A percentile compares a stretch with the other conserved stretches of the same genome.
Conservation (phyloP, 2,888 invertebrate genomes). For the Cephalotes varians region DNA sequence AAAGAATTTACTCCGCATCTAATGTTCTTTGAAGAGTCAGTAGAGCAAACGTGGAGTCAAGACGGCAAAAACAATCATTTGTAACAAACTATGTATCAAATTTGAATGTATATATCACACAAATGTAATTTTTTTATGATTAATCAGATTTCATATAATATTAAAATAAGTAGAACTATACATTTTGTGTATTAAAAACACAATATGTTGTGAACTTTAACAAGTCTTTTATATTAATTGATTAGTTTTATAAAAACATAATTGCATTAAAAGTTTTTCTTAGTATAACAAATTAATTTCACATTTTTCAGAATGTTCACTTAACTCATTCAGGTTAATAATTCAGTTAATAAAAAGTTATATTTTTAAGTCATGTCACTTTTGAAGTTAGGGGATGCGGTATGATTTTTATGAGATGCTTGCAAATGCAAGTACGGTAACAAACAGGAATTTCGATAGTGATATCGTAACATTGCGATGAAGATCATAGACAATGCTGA, state of each 20-base stretch:
- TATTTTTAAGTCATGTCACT: no score
- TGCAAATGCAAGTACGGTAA: neutral
- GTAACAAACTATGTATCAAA: neutral
- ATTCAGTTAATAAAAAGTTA: no score
- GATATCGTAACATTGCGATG: neutral
- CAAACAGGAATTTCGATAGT: neutral
- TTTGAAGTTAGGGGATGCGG: no score
- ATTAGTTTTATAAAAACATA: neutral
- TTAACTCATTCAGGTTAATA: no score
- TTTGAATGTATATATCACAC: neutral
- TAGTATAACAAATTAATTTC: neutral
- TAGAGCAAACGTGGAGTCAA: constrained; percentile 32
- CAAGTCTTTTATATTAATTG: no score
- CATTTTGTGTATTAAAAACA: neutral
- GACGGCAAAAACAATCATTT: constrained; percentile 30
- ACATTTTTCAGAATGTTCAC: no score
- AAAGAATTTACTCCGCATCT: constrained; percentile 46
- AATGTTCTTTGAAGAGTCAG: constrained; percentile 12
- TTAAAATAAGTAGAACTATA: neutral
- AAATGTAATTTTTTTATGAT: constrained; percentile 1
- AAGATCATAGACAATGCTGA: neutral
- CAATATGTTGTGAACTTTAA: no score
- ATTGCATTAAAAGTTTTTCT: neutral
- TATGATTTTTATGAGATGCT: neutral
- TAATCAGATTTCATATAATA: neutral